phyloP scores from a whole-genome alignment of 2,888 invertebrate genomes.

The Drosophila trichaetosa region DNA sequence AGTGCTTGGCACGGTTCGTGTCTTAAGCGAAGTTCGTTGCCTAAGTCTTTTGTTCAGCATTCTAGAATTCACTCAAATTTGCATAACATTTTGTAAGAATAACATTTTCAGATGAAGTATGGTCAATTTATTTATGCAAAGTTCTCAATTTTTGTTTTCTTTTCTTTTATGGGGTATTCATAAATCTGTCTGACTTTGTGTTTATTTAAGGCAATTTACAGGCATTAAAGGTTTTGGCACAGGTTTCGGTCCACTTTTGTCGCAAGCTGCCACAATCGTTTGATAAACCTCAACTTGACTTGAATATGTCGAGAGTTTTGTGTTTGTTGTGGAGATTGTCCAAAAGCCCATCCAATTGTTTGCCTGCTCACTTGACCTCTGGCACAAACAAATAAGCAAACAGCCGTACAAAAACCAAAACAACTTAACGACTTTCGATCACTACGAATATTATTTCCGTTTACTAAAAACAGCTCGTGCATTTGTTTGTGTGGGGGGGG shows the following conservation, averaged over 20 bases:
- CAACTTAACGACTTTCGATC: slow-evolving; percentile 68
- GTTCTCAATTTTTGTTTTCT: slow-evolving; percentile 20
- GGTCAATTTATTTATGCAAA: slow-evolving; percentile 35
- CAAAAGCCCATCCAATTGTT: slow-evolving; percentile 44
- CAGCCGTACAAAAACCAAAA: slow-evolving; percentile 22
- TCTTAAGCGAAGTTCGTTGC: slow-evolving; percentile 56
- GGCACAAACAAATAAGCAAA: slow-evolving; percentile 32
- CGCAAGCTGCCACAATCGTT: slow-evolving; percentile 32
- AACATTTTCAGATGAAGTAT: slow-evolving; percentile 47
- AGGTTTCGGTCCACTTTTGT: slow-evolving; percentile 24
- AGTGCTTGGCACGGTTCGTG: slow-evolving; percentile 52
- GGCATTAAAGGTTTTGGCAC: slow-evolving; percentile 11
- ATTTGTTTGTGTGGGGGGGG: slow-evolving; percentile 66
- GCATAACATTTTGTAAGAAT: slow-evolving; percentile 62
- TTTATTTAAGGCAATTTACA: slow-evolving; percentile 2
- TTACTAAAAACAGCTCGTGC: slow-evolving; percentile 38
- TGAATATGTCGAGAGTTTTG: slow-evolving; percentile 35
- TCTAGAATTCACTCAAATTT: slow-evolving; percentile 50
- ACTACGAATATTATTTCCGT: slow-evolving; percentile 72
- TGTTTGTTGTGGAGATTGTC: slow-evolving; percentile 45
- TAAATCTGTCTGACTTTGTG: slow-evolving; percentile 38
- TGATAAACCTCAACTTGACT: slow-evolving; percentile 53
- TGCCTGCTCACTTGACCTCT: slow-evolving; percentile 70
- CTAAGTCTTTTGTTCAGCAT: slow-evolving; percentile 63
- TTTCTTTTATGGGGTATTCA: slow-evolving; percentile 15